Base-by-base conservation (phyloP, 1,140 invertebrate species). In the Archegozetes longisetosus region DNA sequence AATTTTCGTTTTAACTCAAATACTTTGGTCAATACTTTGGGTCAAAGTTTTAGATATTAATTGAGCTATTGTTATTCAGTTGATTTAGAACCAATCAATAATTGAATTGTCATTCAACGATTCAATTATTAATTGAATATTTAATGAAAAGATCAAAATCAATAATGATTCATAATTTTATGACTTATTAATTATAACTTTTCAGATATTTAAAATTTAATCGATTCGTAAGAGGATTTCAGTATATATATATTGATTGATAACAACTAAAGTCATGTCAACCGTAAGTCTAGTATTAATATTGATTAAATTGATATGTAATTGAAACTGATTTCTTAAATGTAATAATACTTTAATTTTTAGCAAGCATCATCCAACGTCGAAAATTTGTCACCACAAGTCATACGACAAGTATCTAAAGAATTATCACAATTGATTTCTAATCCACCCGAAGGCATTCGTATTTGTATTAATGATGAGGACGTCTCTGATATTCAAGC, bases 401-500 rank as follows among this genome's bases (percentile, higher is more conserved):
- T 86, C 50, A 88, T 92, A 40, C 74, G 88, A 28, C 79, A 82
- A 69, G 82, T 93, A 49, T 80, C 81, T 25, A 86, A 85, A 71
- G 88, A 93, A 76, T 78, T 91, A 72, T 79, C 80, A 65, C 82
- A 86, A 64, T 74, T 93, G 62, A 77, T 79, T 53, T 76, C 77
- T 62, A 77, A 83, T 66, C 85, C 88, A 60, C 85, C 85, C 17
- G 89, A 93, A 77, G 89, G 88, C 51, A 88, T 93, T 62, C 83
- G 86, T 76, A 80, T 91, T 60, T 55, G 65, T 2, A 77, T 82
- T 68, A 92, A 91, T 73, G 87, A 92, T 66, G 83, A 88, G 70
- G 88, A 93, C 71, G 82, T 92, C 20, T 90, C 88, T 47, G 88
- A 93, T 72, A 88, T 93, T 67, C 87, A 92, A 74, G 88, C 88